Conservation (phyloP, 1,140 invertebrate genomes). For the Drosophila bocki region DNA sequence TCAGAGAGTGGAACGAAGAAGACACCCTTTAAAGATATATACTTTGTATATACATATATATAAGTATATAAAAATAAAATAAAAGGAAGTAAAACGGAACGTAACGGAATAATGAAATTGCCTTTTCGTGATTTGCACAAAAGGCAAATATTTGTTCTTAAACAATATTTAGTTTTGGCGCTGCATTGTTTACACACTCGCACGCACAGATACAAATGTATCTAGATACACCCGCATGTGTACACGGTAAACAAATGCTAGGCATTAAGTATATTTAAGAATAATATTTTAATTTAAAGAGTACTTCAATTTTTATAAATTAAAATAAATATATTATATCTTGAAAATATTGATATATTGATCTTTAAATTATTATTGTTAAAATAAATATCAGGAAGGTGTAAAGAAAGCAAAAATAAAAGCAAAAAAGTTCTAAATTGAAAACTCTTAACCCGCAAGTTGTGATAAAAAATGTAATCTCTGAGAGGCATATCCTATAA, state of each 20-base stretch:
- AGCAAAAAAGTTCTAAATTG: too few species aligned
- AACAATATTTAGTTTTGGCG: slow-evolving; percentile 81
- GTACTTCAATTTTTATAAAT: too few species aligned
- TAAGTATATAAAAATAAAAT: neutral
- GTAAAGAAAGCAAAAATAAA: too few species aligned
- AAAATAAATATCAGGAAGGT: too few species aligned
- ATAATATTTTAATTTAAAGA: neutral
- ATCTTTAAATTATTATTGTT: too few species aligned
- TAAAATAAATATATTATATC: too few species aligned
- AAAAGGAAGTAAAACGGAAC: slow-evolving; percentile 24
- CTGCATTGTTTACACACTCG: slow-evolving; percentile 75
- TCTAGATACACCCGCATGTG: slow-evolving; percentile 8
- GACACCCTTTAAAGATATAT: slow-evolving; percentile 13
- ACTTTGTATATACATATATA: too few species aligned
- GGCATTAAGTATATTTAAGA: neutral
- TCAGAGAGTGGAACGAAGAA: slow-evolving; percentile 12
- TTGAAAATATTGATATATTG: too few species aligned
- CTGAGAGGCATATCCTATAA: too few species aligned
- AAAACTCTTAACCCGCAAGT: too few species aligned
- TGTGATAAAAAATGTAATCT: too few species aligned
- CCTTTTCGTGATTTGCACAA: slow-evolving; percentile 64
- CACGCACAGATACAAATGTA: slow-evolving; percentile 47
- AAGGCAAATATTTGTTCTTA: slow-evolving; percentile 81
- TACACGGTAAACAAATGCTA: neutral
- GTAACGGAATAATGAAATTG: slow-evolving; percentile 49